Evolutionary conservation across 2,113 vertebrate genomes (phyloP).

Genomic region (Lipophrys pholis): DNA sequence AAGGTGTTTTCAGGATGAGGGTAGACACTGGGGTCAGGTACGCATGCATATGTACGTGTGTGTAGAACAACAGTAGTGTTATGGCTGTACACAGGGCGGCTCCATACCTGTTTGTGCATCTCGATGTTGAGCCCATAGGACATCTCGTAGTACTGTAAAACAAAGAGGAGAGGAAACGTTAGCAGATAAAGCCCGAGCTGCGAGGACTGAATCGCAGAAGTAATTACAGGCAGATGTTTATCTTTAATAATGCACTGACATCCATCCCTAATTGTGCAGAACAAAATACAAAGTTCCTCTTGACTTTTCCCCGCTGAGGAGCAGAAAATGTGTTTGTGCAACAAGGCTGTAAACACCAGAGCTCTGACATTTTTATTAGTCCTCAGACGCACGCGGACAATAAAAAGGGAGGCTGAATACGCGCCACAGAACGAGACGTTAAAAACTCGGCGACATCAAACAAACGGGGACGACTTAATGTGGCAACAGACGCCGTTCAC

Average conservation of each 20-base stretch:
- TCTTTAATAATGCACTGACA: not conserved
- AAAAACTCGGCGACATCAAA: constrained; percentile 15
- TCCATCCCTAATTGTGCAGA: not conserved
- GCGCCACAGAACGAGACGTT: not conserved
- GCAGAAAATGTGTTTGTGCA: not conserved
- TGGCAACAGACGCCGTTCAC: no score
- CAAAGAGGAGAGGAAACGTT: constrained; percentile 28
- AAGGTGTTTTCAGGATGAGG: constrained; percentile 68
- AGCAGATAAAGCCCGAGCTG: not conserved
- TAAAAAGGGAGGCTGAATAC: no score
- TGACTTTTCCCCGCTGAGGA: not conserved
- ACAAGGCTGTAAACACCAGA: not conserved
- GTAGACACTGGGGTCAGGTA: constrained; percentile 69
- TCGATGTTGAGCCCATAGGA: constrained; percentile 96
- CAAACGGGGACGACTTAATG: not conserved
- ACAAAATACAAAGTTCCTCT: not conserved
- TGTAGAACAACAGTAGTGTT: constrained; percentile 29
- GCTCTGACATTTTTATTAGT: not conserved
- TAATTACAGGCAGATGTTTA: not conserved
- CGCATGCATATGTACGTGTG: constrained; percentile 34
- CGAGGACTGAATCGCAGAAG: not conserved
- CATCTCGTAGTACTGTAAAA: constrained; percentile 93
- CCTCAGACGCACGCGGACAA: constrained; percentile 16
- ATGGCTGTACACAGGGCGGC: constrained; percentile 62
- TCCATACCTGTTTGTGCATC: constrained; percentile 97